Conservation (phyloP, 2,113 vertebrate species). For the Gorsachius goisagi region DNA sequence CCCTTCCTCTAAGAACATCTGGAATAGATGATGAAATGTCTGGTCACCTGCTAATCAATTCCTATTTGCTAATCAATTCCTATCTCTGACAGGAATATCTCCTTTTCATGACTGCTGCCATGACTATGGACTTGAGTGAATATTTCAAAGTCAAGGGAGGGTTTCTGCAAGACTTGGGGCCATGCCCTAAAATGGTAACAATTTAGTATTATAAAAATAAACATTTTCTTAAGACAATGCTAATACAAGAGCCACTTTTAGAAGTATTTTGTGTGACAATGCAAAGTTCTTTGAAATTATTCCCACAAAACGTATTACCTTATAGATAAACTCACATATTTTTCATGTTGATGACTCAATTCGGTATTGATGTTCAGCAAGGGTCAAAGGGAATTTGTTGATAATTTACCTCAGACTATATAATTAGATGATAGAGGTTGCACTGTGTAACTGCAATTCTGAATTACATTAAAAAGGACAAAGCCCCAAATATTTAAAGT, state of each 20-base stretch:
- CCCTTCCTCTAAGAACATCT: background rate
- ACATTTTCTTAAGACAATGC: background rate
- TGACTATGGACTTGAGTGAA: background rate
- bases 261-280: background rate
- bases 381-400: background rate
- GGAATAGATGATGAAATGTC: background rate
- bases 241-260: background rate
- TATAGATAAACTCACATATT: background rate
- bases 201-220: background rate
- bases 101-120: background rate
- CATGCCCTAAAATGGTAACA: background rate
- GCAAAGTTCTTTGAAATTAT: background rate
- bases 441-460: background rate
- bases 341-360: background rate
- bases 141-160: background rate
- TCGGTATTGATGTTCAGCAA: background rate
- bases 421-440: background rate
- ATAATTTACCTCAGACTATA: background rate
- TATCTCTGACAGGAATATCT: background rate
- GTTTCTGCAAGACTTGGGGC: background rate
- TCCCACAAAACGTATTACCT: background rate
- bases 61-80: background rate
- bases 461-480: background rate
- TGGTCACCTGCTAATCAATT: background rate
- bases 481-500: background rate